Conservation (phyloP, 2,888 invertebrate genomes). For the Drosophila borborema region DNA sequence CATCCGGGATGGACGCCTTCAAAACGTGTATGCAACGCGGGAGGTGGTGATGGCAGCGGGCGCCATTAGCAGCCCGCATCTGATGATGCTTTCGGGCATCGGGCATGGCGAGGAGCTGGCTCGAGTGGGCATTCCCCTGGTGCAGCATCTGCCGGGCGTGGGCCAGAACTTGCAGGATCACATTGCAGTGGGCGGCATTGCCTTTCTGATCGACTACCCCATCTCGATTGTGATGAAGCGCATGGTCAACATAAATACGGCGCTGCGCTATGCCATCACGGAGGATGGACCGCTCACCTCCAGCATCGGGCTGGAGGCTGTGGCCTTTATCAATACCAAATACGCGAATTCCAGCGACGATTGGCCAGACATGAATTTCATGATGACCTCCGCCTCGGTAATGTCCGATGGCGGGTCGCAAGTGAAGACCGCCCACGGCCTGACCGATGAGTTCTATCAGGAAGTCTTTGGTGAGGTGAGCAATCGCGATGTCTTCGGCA, state of each 20-base stretch:
- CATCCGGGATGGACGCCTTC: slow-evolving; percentile 88
- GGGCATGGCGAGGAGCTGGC: slow-evolving; percentile 91
- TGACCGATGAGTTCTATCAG: slow-evolving; percentile 92
- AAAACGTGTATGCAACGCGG: slow-evolving; percentile 83
- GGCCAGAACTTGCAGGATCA: slow-evolving; percentile 96
- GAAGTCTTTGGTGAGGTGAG: slow-evolving; percentile 90
- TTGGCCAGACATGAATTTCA: slow-evolving; percentile 97
- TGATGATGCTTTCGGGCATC: slow-evolving; percentile 95
- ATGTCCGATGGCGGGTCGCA: slow-evolving; percentile 94
- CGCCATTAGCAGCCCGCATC: slow-evolving; percentile 95
- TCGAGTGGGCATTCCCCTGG: slow-evolving; percentile 90
- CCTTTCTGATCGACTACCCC: slow-evolving; percentile 92
- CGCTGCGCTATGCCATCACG: slow-evolving; percentile 92
- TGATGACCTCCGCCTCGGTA: slow-evolving; percentile 93
- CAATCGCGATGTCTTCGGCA: slow-evolving; percentile 91
- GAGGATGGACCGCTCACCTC: slow-evolving; percentile 95
- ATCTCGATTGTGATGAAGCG: slow-evolving; percentile 92
- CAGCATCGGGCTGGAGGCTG: slow-evolving; percentile 94
- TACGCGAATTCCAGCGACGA: slow-evolving; percentile 94
- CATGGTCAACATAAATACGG: slow-evolving; percentile 93
- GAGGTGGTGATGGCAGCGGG: slow-evolving; percentile 88
- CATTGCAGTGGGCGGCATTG: slow-evolving; percentile 93
- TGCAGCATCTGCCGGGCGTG: slow-evolving; percentile 92
- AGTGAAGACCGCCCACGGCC: slow-evolving; percentile 92
- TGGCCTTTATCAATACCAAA: slow-evolving; percentile 95